These are phyloP conservation scores for Porites divaricata DNA, from an alignment of 92 coral and sea anemone genomes.

Conservation along the genomic window DNA sequence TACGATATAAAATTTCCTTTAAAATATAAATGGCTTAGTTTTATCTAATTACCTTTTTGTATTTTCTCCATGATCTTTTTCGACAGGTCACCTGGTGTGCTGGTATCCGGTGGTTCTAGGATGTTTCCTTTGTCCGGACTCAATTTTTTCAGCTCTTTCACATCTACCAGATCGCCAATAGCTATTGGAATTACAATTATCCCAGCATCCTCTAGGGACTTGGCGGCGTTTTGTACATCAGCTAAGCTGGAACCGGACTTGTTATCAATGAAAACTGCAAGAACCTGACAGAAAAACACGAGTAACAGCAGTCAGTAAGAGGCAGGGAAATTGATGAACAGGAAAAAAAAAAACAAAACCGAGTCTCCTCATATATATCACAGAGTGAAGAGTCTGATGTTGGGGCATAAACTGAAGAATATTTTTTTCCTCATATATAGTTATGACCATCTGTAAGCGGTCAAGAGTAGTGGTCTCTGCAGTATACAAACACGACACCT, in stretches of 20 bases:
- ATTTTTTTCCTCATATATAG: too few relatives aligned
- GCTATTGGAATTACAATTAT: conserved; percentile 85
- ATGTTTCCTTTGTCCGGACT: conserved; percentile 66
- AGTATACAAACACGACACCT: too few relatives aligned
- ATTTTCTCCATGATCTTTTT: conserved; percentile 68
- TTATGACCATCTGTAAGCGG: too few relatives aligned
- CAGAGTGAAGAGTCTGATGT: too few relatives aligned
- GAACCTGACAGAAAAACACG: conserved; percentile 49
- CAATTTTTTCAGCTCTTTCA: conserved; percentile 68
- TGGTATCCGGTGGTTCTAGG: conserved; percentile 61
- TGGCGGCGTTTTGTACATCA: conserved; percentile 60
- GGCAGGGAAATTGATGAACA: too few relatives aligned
- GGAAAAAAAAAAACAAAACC: background rate
- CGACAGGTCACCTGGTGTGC: conserved; percentile 72
- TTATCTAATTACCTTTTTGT: conserved; percentile 12
- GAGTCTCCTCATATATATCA: too few relatives aligned
- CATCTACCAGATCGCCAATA: conserved; percentile 79
- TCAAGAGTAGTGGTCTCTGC: too few relatives aligned
- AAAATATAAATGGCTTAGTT: too few relatives aligned
- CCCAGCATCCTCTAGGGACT: conserved; percentile 68
- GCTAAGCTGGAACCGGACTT: conserved; percentile 68
- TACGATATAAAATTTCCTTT: too few relatives aligned
- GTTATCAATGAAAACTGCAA: conserved; percentile 82
- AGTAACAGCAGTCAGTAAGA: background rate
- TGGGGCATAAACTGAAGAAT: too few relatives aligned